Percentiles rank a stretch among this genome's conserved stretches.
Evolutionary conservation across 2,888 invertebrate species (phyloP).

Genomic region (Drosophila kuntzei): DNA sequence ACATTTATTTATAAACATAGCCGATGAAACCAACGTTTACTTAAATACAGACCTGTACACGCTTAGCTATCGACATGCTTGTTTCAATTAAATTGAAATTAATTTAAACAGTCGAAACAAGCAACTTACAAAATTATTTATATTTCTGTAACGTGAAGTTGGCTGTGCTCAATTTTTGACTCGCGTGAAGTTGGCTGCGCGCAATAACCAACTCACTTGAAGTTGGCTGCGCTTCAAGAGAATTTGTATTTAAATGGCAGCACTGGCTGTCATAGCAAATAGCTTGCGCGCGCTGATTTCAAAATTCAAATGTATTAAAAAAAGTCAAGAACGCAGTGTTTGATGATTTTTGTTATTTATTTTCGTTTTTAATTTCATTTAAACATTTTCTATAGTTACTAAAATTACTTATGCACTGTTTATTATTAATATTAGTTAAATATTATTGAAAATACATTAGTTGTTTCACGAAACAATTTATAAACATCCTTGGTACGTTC

Average conservation of each 20-base stretch:
- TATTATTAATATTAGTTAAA: conserved; percentile 82
- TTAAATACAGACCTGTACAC: conserved; percentile 78
- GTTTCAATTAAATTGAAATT: conserved; percentile 11
- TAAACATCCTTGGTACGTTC: conserved; percentile 83
- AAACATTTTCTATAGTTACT: conserved; percentile 85
- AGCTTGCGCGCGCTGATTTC: background rate
- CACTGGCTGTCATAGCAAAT: background rate
- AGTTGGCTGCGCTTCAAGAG: conserved; percentile 23
- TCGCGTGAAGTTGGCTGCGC: conserved; percentile 27
- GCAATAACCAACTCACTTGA: conserved; percentile 4
- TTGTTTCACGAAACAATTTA: conserved; percentile 81
- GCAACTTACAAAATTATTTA: conserved; percentile 28
- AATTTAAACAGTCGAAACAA: background rate
- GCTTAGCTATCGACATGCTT: conserved; percentile 82
- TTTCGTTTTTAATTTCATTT: conserved; percentile 82
- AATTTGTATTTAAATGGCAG: conserved; percentile 1
- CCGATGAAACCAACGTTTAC: rapidly evolving
- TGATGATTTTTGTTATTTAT: conserved; percentile 72
- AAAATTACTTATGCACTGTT: conserved; percentile 83
- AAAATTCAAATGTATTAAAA: conserved; percentile 6
- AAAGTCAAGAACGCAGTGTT: background rate
- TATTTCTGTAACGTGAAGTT: conserved; percentile 24
- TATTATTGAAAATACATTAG: conserved; percentile 82
- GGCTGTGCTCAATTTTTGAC: conserved; percentile 23
- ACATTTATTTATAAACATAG: background rate